Conservation (phyloP, 2,888 invertebrate genomes). For the Serrognathus titanus region DNA sequence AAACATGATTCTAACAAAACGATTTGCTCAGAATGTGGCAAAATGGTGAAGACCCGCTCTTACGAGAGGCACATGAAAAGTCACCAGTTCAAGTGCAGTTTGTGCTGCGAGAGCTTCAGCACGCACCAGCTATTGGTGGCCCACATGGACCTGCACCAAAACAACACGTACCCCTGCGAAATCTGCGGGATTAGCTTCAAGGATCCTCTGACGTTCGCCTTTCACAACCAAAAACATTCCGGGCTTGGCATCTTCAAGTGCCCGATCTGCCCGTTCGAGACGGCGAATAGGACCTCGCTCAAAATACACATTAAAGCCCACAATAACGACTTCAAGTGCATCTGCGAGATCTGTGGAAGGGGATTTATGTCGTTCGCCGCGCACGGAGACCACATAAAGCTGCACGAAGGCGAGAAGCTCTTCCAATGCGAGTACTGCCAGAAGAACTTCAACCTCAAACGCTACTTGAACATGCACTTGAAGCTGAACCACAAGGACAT, state of each 20-base stretch:
- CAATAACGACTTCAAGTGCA: conserved; percentile 47
- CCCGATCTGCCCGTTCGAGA: conserved; percentile 13
- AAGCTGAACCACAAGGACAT: conserved; percentile 40
- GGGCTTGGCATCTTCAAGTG: conserved; percentile 25
- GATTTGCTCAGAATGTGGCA: not conserved
- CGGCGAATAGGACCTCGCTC: conserved; percentile 31
- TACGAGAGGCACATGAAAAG: not conserved
- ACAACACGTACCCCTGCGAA: conserved; percentile 34
- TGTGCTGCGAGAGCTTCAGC: conserved; percentile 51
- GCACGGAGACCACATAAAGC: conserved; percentile 56
- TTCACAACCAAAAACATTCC: conserved; percentile 32
- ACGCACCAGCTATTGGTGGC: conserved; percentile 50
- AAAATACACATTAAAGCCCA: conserved; percentile 39
- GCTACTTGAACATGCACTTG: conserved; percentile 52
- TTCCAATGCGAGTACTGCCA: conserved; percentile 54
- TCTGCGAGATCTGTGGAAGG: conserved; percentile 54
- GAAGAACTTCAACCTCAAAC: conserved; percentile 51
- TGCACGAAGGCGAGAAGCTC: conserved; percentile 54
- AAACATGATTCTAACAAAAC: not conserved
- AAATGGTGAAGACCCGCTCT: no score
- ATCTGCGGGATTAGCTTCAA: conserved; percentile 35
- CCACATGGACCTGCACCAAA: conserved; percentile 28
- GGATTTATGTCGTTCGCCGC: conserved; percentile 54
- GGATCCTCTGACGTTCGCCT: conserved; percentile 30
- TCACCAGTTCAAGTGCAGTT: conserved; percentile 40